These are phyloP conservation scores for Lasioglossum marginatum DNA, from an alignment of 2,888 invertebrate genomes.

Conservation along the genomic window DNA sequence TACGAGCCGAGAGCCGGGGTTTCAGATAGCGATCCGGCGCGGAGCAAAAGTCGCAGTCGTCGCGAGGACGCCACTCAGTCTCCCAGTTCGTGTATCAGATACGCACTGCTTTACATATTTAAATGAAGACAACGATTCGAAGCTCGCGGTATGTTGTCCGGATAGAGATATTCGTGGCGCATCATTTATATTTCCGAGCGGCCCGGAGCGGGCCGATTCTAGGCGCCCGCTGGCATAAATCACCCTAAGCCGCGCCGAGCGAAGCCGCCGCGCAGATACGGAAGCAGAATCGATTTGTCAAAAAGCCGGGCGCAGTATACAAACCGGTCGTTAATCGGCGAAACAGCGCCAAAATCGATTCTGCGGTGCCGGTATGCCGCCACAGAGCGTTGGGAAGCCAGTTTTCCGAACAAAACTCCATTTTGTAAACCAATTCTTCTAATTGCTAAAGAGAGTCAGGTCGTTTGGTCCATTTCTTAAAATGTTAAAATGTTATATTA, in stretches of 20 bases:
- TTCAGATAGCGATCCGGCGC: neutral
- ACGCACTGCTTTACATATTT: slow-evolving; percentile 16
- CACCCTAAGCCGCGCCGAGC: slow-evolving; percentile 7
- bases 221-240: slow-evolving; percentile 43
- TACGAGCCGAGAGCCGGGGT: neutral
- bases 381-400: neutral
- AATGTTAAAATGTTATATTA: too few relatives aligned
- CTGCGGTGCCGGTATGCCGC: neutral
- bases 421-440: neutral
- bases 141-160: neutral
- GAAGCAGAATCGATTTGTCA: slow-evolving; percentile 59
- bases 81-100: slow-evolving; percentile 2
- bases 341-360: slow-evolving; percentile 51
- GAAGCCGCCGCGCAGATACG: slow-evolving; percentile 32
- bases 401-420: neutral
- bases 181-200: slow-evolving; percentile 44
- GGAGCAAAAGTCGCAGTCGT: neutral
- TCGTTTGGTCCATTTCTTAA: too few relatives aligned
- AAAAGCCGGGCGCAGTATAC: slow-evolving; percentile 29
- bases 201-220: slow-evolving; percentile 18
- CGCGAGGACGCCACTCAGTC: slow-evolving; percentile 10
- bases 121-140: neutral
- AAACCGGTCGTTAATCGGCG: slow-evolving; percentile 53
- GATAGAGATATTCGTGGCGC: slow-evolving; percentile 33
- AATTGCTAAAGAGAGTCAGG: neutral